Evolutionary conservation across 1,140 invertebrate species (phyloP).

Genomic region (Semibalanus balanoides): DNA sequence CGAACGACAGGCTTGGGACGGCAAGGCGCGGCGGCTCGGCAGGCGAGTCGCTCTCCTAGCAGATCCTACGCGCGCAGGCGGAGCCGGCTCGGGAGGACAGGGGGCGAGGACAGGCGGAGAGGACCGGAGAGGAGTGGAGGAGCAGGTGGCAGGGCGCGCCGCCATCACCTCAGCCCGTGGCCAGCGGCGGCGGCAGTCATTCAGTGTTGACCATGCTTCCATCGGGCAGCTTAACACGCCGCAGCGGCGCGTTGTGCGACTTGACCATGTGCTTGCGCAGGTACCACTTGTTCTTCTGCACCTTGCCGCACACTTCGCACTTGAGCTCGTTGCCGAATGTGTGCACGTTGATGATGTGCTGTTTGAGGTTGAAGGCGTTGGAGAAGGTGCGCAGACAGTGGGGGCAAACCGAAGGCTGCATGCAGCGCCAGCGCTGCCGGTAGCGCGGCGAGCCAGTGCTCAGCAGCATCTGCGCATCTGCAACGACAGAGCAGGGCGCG

Average conservation of each 20-base stretch:
- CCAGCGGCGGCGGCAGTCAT: neutral
- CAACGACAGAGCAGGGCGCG: neutral
- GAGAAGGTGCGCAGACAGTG: constrained; percentile 27
- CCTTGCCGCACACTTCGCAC: constrained; percentile 31
- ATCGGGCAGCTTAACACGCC: constrained; percentile 20
- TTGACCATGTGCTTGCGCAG: constrained; percentile 25
- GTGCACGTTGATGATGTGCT: constrained; percentile 57
- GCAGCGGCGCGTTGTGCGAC: constrained; percentile 24
- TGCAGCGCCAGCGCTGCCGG: constrained; percentile 25
- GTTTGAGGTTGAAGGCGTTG: constrained; percentile 30
- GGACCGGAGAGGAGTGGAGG: neutral
- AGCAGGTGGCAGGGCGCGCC: too few relatives aligned
- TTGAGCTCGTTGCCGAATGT: constrained; percentile 41
- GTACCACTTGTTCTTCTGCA: constrained; percentile 27
- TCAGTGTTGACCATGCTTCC: constrained; percentile 1
- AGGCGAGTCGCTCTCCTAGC: neutral
- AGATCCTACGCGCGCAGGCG: neutral
- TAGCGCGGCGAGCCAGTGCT: neutral
- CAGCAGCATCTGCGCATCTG: neutral
- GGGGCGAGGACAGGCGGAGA: neutral
- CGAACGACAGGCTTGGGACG: neutral
- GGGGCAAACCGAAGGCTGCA: constrained; percentile 25
- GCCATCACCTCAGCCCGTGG: neutral
- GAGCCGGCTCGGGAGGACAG: too few relatives aligned
- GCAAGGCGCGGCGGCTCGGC: neutral